A percentile compares a stretch with the other conserved stretches of the same genome.
These are phyloP conservation scores for Oreotrochilus melanogaster DNA, from an alignment of 2,113 vertebrate genomes.

Conservation along the genomic window DNA sequence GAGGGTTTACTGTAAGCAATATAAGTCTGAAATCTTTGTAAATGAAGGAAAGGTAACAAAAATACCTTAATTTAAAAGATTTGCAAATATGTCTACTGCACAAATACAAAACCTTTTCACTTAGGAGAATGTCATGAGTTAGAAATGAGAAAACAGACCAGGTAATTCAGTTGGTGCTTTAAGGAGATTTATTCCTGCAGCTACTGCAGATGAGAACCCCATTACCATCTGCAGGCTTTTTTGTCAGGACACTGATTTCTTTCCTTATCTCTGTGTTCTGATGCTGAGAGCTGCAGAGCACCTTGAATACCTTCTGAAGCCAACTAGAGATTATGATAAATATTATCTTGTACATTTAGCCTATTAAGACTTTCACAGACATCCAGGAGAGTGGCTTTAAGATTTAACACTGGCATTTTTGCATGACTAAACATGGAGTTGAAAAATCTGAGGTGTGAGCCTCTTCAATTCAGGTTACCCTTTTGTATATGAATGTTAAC, in stretches of 20 bases:
- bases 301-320: constrained; percentile 6
- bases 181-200: background rate
- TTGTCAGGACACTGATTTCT: background rate
- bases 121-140: background rate
- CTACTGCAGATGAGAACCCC: background rate
- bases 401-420: background rate
- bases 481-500: background rate
- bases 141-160: background rate
- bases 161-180: background rate
- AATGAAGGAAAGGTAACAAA: background rate
- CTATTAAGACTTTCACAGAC: background rate
- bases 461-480: background rate
- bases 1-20: background rate
- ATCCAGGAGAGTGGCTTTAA: background rate
- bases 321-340: background rate
- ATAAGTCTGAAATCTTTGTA: background rate
- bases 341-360: background rate
- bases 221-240: rapidly evolving
- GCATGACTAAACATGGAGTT: background rate
- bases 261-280: background rate
- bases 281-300: background rate
- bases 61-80: background rate
- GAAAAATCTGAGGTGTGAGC: background rate
- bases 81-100: background rate
- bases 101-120: background rate